Base-by-base conservation (phyloP, 53 echinoderm and acorn worm species). In the Echinometra lucunter region DNA sequence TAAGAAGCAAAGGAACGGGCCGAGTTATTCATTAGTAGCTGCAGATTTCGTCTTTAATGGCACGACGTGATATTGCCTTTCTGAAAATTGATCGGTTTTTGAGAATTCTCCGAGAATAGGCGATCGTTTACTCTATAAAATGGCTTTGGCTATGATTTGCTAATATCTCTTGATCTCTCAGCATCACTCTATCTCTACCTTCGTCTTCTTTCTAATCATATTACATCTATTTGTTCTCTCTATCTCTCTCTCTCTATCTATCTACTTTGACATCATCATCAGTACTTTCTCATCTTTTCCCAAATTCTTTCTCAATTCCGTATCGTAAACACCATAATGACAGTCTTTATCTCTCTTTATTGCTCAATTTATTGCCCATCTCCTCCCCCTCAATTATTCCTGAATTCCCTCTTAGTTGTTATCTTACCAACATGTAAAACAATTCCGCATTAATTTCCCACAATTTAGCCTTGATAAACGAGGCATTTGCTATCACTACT, bases 21-120 rank as follows among this genome's bases (percentile, higher is more conserved):
- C 10, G n/a, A 85, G 53, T 85, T 85, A 85, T 85, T 85, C 49
- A 85, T 85, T 85, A 85, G n/a, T 78, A 78, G 85, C 9, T 49
- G 47, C n/a, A 85, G 45, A 85, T 85, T 78, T 42, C 78, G 42
- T 40, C 78, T 78, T 78, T 78, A 85, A 85, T 85, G 49, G 85
- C 49, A 45, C 23, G 85, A n/a, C 49, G 49, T 28, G 85, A 85
- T 85, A 85, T 85, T 85, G 53, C 47, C 85, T 85, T 85, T 85
- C 85, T 10, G 49, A 85, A 47, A 49, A 85, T 49, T 49, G 85
- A 85, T 45, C 85, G 85, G 45, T 85, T 85, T 53, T 13, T 19
- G 30, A 85, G 23, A 21, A 78, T 78, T 35, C 30, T 85, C 49
- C 6, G 49, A 85, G 85, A 47, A 47, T 53, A 1, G 23, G 78